Percentiles rank a stretch among this genome's conserved stretches.
These are phyloP conservation scores for Ephydatia muelleri DNA, from an alignment of 37 sponge, comb jelly and placozoan genomes.

Conservation along the genomic window DNA sequence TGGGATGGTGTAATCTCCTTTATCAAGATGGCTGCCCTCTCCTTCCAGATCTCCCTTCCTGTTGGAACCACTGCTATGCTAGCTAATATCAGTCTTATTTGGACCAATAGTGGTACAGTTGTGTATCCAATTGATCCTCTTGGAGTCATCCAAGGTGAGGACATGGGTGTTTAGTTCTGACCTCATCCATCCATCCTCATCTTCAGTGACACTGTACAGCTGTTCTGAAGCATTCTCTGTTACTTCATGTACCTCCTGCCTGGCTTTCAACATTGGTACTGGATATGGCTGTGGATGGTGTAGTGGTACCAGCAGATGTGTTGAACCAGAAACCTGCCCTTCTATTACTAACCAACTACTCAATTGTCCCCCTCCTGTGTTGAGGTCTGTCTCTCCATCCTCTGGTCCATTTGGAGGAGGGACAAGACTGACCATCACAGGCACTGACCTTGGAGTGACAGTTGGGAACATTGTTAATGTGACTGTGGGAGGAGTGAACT, in stretches of 20 bases:
- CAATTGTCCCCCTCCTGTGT: slow-evolving; percentile 44
- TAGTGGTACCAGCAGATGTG: neutral
- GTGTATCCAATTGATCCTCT: neutral
- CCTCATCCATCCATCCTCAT: neutral
- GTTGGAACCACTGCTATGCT: neutral
- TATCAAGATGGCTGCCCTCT: neutral
- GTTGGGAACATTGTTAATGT: slow-evolving; percentile 29
- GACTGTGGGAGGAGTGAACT: slow-evolving; percentile 15
- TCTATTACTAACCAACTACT: neutral
- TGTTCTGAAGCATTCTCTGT: neutral
- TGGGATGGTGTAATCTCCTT: neutral
- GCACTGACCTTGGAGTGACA: slow-evolving; percentile 66
- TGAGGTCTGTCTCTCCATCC: slow-evolving; percentile 44
- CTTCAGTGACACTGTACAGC: neutral
- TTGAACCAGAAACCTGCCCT: neutral
- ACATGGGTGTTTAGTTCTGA: neutral
- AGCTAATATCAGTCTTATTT: slow-evolving; percentile 1
- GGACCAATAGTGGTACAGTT: neutral
- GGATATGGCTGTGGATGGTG: neutral
- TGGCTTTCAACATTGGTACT: neutral
- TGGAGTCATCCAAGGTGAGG: slow-evolving; percentile 1
- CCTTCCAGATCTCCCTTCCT: neutral
- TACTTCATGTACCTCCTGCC: neutral
- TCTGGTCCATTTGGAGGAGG: slow-evolving; percentile 72
- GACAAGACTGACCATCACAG: slow-evolving; percentile 61